These are phyloP conservation scores for Daphoenositta chrysoptera DNA, from an alignment of 2,113 vertebrate species.

Conservation along the genomic window DNA sequence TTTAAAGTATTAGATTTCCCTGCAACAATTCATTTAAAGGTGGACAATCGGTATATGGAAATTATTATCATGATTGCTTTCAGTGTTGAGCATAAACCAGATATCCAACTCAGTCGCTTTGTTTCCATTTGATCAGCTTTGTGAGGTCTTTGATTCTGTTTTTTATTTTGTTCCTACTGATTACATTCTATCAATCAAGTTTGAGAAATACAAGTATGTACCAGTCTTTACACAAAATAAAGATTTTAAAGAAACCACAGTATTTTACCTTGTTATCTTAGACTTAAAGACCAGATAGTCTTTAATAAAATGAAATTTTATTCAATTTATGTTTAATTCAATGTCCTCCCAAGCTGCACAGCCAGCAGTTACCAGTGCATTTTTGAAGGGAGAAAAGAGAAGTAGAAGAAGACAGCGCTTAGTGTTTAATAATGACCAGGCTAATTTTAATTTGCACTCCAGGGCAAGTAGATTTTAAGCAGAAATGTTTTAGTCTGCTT, in stretches of 20 bases:
- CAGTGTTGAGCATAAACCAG: background rate
- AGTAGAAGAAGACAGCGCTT: background rate
- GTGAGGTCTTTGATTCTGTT: background rate
- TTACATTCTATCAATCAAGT: background rate
- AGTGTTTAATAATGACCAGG: background rate
- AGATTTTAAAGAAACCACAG: background rate
- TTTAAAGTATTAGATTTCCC: background rate
- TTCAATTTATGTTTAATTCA: background rate
- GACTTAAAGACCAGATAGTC: background rate
- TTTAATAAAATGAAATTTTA: background rate
- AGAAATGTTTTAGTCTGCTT: background rate
- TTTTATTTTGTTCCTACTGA: background rate
- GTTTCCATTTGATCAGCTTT: background rate
- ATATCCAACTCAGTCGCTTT: background rate
- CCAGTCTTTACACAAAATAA: background rate
- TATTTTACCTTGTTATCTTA: background rate
- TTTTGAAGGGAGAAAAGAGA: background rate
- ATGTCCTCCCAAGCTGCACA: background rate
- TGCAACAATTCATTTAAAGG: background rate
- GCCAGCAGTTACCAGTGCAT: background rate
- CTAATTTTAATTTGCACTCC: background rate
- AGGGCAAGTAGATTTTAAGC: background rate
- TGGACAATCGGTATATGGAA: background rate
- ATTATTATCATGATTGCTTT: background rate
- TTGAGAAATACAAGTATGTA: background rate